Percentiles rank a stretch among this genome's conserved stretches.
Conservation (phyloP, 2,113 vertebrate species). For the Callaeas wilsoni region DNA sequence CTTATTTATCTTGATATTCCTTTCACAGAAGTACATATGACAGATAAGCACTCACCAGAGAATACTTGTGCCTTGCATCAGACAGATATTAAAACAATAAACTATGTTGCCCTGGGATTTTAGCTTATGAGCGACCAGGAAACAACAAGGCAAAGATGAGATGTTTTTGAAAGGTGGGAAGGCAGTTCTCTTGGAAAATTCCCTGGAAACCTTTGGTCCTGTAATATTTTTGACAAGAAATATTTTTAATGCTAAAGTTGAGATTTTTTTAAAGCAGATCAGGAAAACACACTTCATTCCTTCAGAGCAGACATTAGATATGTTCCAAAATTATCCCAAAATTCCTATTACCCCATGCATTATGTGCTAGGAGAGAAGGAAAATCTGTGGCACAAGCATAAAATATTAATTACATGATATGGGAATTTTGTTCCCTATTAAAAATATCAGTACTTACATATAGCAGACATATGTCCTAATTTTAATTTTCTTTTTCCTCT, state of each 20-base stretch:
- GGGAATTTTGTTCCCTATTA: background rate
- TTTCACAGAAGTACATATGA: conserved; percentile 75
- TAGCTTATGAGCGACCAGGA: conserved; percentile 36
- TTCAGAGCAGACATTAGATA: background rate
- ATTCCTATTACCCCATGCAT: background rate
- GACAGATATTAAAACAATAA: conserved; percentile 85
- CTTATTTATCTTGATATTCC: conserved; percentile 78
- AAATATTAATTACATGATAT: background rate
- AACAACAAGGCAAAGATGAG: conserved; percentile 73
- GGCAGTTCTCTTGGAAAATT: conserved; percentile 45
- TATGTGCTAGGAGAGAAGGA: background rate
- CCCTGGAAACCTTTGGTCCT: conserved; percentile 49
- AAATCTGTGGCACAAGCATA: background rate
- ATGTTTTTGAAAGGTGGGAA: conserved; percentile 68
- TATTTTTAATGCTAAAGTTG: conserved; percentile 21
- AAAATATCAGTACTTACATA: background rate
- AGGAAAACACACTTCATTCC: background rate
- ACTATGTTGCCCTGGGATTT: conserved; percentile 73
- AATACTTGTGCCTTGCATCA: conserved; percentile 70
- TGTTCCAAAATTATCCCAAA: background rate
- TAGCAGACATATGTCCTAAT: background rate
- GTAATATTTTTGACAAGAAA: conserved; percentile 16
- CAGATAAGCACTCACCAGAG: conserved; percentile 77
- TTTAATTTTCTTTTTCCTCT: background rate
- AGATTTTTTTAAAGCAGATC: background rate